Evolutionary conservation across 2,888 invertebrate species (phyloP).

Genomic region (Eilema griseolum): DNA sequence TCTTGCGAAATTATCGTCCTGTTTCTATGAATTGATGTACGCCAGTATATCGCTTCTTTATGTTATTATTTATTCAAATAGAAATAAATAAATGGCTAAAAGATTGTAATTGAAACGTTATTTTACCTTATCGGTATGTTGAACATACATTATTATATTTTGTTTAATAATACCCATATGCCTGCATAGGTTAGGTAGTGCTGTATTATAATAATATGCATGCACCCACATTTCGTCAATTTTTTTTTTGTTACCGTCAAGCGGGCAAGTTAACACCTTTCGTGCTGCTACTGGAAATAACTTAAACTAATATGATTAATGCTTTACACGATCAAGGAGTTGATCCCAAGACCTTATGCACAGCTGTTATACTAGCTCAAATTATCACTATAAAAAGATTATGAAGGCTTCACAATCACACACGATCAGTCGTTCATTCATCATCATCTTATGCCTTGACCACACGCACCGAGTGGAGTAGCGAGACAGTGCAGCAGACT

Average conservation of each 20-base stretch:
- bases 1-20: conserved; percentile 64
- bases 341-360: background rate
- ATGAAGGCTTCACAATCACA: no score
- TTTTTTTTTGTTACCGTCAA: background rate
- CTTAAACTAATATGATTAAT: background rate
- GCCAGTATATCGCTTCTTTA: background rate
- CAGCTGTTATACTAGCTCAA: background rate
- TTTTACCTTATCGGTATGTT: background rate
- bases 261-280: background rate
- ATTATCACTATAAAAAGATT: no score
- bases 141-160: background rate
- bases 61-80: background rate
- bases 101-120: background rate
- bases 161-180: background rate
- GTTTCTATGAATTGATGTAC: conserved; percentile 34
- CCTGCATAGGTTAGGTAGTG: background rate
- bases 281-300: background rate
- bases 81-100: background rate
- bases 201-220: background rate
- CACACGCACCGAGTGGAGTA: no score
- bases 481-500: no score
- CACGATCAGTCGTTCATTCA: no score
- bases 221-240: background rate
- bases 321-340: background rate
- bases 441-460: no score